Evolutionary conservation across 2,888 invertebrate species (phyloP), one percentile per base, ranked within the genome.

Genomic region (Theretra japonica): DNA sequence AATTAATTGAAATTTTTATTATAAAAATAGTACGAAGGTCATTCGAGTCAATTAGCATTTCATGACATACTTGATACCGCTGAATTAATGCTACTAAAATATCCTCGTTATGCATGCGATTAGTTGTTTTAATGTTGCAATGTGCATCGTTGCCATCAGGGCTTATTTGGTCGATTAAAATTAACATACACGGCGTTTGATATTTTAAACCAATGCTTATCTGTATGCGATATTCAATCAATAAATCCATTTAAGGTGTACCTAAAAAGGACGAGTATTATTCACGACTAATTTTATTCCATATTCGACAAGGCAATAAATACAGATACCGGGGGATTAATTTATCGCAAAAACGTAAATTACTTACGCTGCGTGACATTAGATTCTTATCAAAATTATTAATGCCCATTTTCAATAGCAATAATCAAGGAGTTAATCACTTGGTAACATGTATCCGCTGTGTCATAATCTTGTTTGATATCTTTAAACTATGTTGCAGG

Each of bases 381-480:
- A 65, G 53, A 28, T 56, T 30, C 11, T 56, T 65, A 70, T 70
- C 65, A 8, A 19, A 50, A 19, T 21, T 8, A 65, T 48, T 50
- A 71, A 71, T 33, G 23, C 41, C 33, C 23, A 53, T 56, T 41
- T 65, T 65, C 15, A 62, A 23, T 65, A 23, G 33, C 25, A 56
- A 71, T 48, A 21, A 65, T 21, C 56, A 62, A n/a, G 28, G 8
- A 69, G 23, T 33, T 65, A 65, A 65, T 56, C 33, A 15, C 56
- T 56, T 65, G 65, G 62, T 33, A 71, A 71, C 70, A 53, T 69
- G 53, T 72, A 73, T 75, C 70, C 19, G 71, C 53, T 73, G 68
- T 68, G 68, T 69, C 69, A 68, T 71, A 72, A 74, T 75, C 74
- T 11, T 28, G 41, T 69, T 23, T 60, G 50, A 53, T 65, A 71